Evolutionary conservation across 1,140 invertebrate genomes (phyloP).

Genomic region (Heliconius melpomene): DNA sequence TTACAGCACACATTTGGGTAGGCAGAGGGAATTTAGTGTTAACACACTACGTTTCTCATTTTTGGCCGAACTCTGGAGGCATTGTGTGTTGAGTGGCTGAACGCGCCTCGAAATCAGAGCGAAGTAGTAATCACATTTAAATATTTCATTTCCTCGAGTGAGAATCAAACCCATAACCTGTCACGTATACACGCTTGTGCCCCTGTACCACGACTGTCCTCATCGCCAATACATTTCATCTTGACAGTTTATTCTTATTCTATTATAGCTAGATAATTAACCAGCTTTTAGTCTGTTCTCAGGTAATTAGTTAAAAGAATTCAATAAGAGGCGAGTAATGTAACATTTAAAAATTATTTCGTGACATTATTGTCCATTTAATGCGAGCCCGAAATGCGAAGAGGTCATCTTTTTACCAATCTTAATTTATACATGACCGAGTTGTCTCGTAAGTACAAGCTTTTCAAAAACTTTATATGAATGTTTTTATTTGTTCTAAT

Average conservation of each 20-base stretch:
- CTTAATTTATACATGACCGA: neutral
- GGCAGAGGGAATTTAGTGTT: no score
- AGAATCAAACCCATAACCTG: no score
- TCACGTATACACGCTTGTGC: no score
- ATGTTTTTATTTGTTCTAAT: neutral
- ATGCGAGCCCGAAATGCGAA: neutral
- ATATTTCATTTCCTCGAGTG: no score
- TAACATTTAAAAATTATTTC: conserved; percentile 1
- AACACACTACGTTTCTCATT: no score
- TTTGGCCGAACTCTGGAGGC: neutral
- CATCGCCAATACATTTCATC: no score
- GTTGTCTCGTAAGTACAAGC: neutral
- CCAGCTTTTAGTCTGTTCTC: neutral
- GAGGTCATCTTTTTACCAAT: neutral
- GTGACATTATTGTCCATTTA: conserved; percentile 2
- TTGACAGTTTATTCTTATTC: no score
- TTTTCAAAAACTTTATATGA: neutral
- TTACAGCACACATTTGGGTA: no score
- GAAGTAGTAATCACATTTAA: no score
- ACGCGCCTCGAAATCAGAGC: no score
- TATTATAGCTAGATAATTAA: neutral
- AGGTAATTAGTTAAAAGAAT: neutral
- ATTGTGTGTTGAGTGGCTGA: no score
- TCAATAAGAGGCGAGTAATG: neutral
- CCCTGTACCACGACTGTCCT: no score